Base-by-base conservation (phyloP, 2,113 vertebrate species). In the Zingel zingel region DNA sequence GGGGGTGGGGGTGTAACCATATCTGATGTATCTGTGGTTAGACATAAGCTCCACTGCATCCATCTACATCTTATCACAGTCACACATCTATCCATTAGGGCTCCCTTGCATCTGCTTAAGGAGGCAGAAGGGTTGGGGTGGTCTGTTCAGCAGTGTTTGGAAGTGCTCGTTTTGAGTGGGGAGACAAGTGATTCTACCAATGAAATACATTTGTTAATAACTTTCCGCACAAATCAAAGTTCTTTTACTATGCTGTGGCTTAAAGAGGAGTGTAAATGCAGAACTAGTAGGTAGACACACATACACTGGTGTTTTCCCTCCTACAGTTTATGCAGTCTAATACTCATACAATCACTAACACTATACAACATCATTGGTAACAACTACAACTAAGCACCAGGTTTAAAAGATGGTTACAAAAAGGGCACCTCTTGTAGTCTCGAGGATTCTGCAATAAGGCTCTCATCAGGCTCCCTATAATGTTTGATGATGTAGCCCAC, bases 401-500 rank as follows among this genome's bases (percentile, higher is more conserved):
- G 36, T 79, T 84, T 69, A 68, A 76, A 68, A 75, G 80, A 87
- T 84, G 61, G 75, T 59, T 81, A 83, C 56, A 82, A 79, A 84
- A 79, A 71, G 36, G 74, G 66, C 51, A 62, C 81, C 68, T 77
- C 68, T 72, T 30, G 10, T 48, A 75, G 21, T 62, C 54, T 57
- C 2, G 12, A 71, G 11, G 70, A 81, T 79, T 85, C 64, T 30
- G 69, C 48, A 79, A 56, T 66, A 74, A 83, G 81, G 61, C 70
- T 85, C 79, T 74, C 64, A 27, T 39, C 61, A 76, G 72, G 27
- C 74, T 89, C 18, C 30, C 11, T 69, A 50, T 77, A 74, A 88
- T 82, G 59, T 81, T 77, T 89, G 88, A 91, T 74, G 64, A 87
- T 89, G 80, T 77, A 77, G 88, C 82, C 89, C 83, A 89, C 90